Evolutionary conservation across 2,797 vertebrate species (phyloP).

Genomic region (Hippocampus kuda): DNA sequence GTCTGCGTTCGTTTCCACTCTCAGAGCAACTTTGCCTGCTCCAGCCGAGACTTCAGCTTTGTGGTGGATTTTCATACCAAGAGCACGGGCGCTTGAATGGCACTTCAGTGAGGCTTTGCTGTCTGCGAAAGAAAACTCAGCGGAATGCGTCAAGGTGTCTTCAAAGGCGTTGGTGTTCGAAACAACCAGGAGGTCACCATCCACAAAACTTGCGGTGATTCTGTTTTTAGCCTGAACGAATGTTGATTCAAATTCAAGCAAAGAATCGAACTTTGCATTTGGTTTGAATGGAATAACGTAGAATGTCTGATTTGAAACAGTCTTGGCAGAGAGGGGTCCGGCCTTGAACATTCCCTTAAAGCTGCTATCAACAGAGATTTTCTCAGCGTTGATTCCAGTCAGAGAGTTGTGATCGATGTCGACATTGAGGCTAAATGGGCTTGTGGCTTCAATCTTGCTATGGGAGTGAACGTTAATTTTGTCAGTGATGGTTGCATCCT

Average conservation of each 20-base stretch:
- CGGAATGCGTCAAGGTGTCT: conserved; percentile 67
- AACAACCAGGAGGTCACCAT: conserved; percentile 61
- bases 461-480: conserved; percentile 52
- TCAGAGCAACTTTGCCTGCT: conserved; percentile 61
- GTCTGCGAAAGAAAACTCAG: conserved; percentile 69
- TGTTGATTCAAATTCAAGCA: conserved; percentile 70
- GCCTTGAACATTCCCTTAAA: conserved; percentile 63
- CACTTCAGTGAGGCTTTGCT: conserved; percentile 70
- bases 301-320: conserved; percentile 57
- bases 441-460: conserved; percentile 67
- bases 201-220: conserved; percentile 58
- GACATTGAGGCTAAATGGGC: conserved; percentile 68
- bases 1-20: conserved; percentile 70
- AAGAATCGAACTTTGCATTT: conserved; percentile 67
- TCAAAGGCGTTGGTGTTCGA: conserved; percentile 73
- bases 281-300: conserved; percentile 53
- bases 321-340: conserved; percentile 66
- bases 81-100: conserved; percentile 65
- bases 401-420: conserved; percentile 57
- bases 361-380: conserved; percentile 60
- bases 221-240: conserved; percentile 69
- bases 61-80: conserved; percentile 64
- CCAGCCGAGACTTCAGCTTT: conserved; percentile 70
- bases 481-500: conserved; percentile 55
- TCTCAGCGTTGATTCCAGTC: conserved; percentile 51